phyloP scores from a whole-genome alignment of 2,888 invertebrate genomes.

The Sphecodes monilicornis region DNA sequence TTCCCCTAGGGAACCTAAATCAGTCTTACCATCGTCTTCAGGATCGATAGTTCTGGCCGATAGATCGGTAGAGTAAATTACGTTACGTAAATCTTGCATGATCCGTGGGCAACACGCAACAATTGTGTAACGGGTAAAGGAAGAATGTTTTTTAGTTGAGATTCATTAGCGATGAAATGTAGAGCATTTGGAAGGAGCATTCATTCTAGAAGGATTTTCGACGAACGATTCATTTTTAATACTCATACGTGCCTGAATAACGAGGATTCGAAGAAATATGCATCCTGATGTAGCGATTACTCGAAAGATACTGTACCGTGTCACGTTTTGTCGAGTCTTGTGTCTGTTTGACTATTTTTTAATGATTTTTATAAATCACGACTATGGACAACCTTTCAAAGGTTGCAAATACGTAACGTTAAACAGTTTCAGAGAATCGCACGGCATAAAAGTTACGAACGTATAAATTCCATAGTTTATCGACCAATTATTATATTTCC shows the following conservation, averaged over 20 bases:
- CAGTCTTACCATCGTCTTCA: neutral
- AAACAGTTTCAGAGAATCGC: neutral
- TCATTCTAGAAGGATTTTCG: neutral
- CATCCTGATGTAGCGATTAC: no score
- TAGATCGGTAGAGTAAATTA: neutral
- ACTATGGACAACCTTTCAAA: neutral
- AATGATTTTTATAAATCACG: neutral
- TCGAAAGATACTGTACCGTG: no score
- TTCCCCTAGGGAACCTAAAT: neutral
- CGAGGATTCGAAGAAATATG: neutral
- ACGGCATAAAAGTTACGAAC: neutral
- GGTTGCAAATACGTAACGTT: neutral
- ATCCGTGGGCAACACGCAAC: neutral
- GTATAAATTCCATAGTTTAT: neutral
- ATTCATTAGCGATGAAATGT: neutral
- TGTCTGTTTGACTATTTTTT: neutral
- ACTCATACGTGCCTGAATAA: neutral
- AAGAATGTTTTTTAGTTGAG: neutral
- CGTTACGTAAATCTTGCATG: constrained; percentile 10
- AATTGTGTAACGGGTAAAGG: neutral
- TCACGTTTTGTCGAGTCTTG: no score
- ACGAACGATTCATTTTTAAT: neutral
- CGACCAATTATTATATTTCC: neutral
- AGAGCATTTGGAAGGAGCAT: neutral
- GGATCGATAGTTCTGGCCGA: neutral